Percentiles rank a stretch among this genome's conserved stretches.
Evolutionary conservation across 2,113 vertebrate genomes (phyloP).

Genomic region (Pomatostomus ruficeps): DNA sequence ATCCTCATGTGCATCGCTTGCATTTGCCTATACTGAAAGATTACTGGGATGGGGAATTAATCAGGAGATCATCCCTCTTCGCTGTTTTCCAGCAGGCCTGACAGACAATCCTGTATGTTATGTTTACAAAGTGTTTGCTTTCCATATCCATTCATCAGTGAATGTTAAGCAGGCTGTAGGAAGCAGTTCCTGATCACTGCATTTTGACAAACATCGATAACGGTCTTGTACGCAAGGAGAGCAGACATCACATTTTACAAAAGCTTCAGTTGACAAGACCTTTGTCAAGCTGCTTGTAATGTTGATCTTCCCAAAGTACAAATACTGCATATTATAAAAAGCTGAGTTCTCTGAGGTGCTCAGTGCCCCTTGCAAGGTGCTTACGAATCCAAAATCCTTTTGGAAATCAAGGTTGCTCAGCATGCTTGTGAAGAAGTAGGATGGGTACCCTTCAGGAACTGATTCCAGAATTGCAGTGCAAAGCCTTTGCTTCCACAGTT

Average conservation of each 20-base stretch:
- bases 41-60: neutral
- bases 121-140: neutral
- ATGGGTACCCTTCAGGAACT: neutral
- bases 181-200: neutral
- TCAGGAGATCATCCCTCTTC: neutral
- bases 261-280: neutral
- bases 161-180: neutral
- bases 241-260: neutral
- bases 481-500: neutral
- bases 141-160: neutral
- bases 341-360: neutral
- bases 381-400: neutral
- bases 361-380: neutral
- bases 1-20: neutral
- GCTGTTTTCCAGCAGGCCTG: neutral
- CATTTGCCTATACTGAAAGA: neutral
- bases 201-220: neutral
- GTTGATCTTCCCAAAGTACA: neutral
- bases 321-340: neutral
- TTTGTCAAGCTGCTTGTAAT: neutral
- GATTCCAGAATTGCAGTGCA: neutral
- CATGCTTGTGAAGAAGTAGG: neutral
- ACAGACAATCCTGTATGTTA: neutral
- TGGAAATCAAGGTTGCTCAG: neutral
- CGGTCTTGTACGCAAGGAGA: neutral